phyloP scores from a whole-genome alignment of 2,113 vertebrate species.

The Pelodiscus sinensis region DNA sequence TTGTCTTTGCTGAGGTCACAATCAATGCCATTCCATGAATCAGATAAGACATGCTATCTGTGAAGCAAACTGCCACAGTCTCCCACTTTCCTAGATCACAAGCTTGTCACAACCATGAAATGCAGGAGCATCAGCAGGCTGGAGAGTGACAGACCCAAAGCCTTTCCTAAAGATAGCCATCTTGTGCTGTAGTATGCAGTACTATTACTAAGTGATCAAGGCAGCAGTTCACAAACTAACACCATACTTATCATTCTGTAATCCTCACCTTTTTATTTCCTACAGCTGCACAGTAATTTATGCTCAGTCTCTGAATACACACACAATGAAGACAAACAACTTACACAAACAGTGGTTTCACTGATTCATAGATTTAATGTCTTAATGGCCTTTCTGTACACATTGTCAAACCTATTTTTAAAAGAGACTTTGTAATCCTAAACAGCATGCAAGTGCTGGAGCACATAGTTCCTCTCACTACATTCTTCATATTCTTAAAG shows the following conservation, averaged over 20 bases:
- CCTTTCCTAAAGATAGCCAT: neutral
- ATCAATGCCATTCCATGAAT: neutral
- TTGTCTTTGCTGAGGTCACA: neutral
- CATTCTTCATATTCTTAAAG: constrained; percentile 26
- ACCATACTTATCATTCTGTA: neutral
- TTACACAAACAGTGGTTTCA: neutral
- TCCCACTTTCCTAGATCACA: neutral
- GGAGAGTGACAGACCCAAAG: neutral
- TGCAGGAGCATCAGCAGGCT: neutral
- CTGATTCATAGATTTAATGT: neutral
- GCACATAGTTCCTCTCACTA: neutral
- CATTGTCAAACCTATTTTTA: neutral
- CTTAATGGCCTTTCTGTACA: neutral
- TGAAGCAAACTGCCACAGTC: neutral
- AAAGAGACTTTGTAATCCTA: constrained; percentile 1
- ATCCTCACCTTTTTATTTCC: constrained; percentile 16
- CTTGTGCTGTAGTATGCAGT: rapidly evolving
- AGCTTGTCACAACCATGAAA: neutral
- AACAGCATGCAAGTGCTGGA: neutral
- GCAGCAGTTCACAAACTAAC: neutral
- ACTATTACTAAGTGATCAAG: neutral
- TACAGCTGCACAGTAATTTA: constrained; percentile 12
- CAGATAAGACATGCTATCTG: neutral
- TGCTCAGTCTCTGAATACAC: neutral
- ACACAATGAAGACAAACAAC: neutral